These are phyloP conservation scores for Tigriopus japonicus DNA, from an alignment of 1,140 invertebrate genomes.

Conservation along the genomic window DNA sequence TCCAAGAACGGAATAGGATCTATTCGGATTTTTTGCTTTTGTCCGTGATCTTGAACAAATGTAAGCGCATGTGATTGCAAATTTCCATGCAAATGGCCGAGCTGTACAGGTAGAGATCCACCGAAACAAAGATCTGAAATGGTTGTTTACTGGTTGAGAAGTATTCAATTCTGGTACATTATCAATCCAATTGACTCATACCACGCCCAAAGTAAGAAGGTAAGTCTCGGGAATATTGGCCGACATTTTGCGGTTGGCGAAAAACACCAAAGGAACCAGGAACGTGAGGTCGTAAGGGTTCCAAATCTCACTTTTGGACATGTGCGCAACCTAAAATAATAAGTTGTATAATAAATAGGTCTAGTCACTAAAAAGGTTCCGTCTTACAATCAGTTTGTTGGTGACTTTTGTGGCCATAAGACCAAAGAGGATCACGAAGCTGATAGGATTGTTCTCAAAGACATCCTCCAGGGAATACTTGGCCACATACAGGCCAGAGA, in stretches of 20 bases:
- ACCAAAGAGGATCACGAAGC: not conserved
- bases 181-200: not conserved
- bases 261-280: not conserved
- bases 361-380: not conserved
- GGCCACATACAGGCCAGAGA: too few relatives aligned
- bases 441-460: not conserved
- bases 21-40: not conserved
- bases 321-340: not conserved
- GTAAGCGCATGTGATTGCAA: not conserved
- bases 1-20: not conserved
- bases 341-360: not conserved
- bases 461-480: not conserved
- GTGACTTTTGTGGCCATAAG: not conserved
- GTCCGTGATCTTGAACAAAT: not conserved
- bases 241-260: not conserved
- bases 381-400: conserved; percentile 1
- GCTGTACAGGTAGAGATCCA: not conserved
- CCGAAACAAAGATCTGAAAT: not conserved
- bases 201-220: not conserved
- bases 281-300: not conserved
- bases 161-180: too few relatives aligned
- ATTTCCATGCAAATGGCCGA: not conserved
- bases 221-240: not conserved
- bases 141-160: too few relatives aligned
- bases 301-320: not conserved